Base-by-base conservation (phyloP, 2,797 vertebrate species). In the Phalanger gymnotis region DNA sequence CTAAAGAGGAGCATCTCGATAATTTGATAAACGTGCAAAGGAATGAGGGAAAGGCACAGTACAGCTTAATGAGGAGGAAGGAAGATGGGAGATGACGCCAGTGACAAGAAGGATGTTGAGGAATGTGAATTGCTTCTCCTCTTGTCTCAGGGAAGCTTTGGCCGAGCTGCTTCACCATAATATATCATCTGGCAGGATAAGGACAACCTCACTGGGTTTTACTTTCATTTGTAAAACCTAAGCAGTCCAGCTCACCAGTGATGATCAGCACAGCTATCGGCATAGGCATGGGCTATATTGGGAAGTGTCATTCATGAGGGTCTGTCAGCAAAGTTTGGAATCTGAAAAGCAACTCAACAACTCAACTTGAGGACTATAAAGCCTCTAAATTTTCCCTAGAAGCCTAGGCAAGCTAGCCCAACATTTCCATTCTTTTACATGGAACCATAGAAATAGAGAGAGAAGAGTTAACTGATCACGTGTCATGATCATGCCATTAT, bases 61-160 rank as follows among this genome's bases (percentile, higher is more conserved):
- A 4, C 1, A 90, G 52, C 28, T 30, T 30, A 54, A 90, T 30
- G 12, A 16, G 90, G 11, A 90, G 9, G 90, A 54, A 90, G 4
- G 52, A 90, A 34, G 2, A 90, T 53, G 34, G 13, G 52, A 53
- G 40, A 87, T 87, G 14, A 54, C 14, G 25, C 66, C 19, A 51
- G 0, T 96, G 95, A 96, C 30, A 96, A 96, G 94, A 54, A 91
- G 91, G 53, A 87, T 40, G 90, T 96, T 92, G 97, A 96, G 94
- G 98, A 98, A 97, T 91, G 61, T 91, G 95, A 93, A 97, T 96
- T 98, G 92, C 93, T 51, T 56, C 92, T 52, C 92, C 90, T 96
- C 11, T 94, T 90, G 91, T 96, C 95, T 53, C n/a, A 52, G 90
- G 92, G 90, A 93, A 25, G 81, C 53, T 51, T 57, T 1, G 52